These are phyloP conservation scores for Drosophila monieri DNA, from an alignment of 2,888 invertebrate genomes.

Conservation along the genomic window DNA sequence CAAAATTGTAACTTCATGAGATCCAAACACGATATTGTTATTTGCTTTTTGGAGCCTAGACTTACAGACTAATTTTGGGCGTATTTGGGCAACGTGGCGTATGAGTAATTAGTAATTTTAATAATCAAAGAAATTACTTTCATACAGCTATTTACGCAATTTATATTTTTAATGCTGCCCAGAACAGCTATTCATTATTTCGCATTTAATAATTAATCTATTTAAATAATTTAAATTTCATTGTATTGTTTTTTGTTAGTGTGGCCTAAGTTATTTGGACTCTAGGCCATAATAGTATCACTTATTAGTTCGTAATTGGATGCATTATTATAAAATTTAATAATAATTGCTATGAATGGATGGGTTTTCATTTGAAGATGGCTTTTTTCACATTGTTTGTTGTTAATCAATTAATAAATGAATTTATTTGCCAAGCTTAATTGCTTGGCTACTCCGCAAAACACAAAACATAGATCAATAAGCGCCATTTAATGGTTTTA, in stretches of 20 bases:
- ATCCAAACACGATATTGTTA: constrained; percentile 30
- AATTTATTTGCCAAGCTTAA: constrained; percentile 71
- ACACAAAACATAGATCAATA: constrained; percentile 58
- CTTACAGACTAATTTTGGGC: constrained; percentile 33
- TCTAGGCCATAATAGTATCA: constrained; percentile 52
- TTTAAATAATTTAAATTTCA: constrained; percentile 11
- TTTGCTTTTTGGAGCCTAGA: constrained; percentile 12
- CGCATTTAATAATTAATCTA: constrained; percentile 25
- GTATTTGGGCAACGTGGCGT: constrained; percentile 42
- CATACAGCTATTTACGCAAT: constrained; percentile 2
- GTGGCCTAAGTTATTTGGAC: constrained; percentile 46
- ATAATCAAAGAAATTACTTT: constrained; percentile 16
- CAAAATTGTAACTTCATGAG: constrained; percentile 41
- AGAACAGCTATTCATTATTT: constrained; percentile 14
- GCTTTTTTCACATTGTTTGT: constrained; percentile 1
- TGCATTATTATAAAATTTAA: constrained; percentile 30
- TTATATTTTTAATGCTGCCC: neutral
- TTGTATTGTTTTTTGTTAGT: constrained; percentile 19
- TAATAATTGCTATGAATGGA: constrained; percentile 23
- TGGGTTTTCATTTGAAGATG: constrained; percentile 14
- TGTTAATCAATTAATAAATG: constrained; percentile 69
- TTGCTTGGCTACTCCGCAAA: constrained; percentile 64
- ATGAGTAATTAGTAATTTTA: constrained; percentile 40
- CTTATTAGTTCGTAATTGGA: constrained; percentile 73
- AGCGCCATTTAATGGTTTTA: constrained; percentile 62